Conservation (phyloP, 2,113 vertebrate species). For the Origma solitaria region DNA sequence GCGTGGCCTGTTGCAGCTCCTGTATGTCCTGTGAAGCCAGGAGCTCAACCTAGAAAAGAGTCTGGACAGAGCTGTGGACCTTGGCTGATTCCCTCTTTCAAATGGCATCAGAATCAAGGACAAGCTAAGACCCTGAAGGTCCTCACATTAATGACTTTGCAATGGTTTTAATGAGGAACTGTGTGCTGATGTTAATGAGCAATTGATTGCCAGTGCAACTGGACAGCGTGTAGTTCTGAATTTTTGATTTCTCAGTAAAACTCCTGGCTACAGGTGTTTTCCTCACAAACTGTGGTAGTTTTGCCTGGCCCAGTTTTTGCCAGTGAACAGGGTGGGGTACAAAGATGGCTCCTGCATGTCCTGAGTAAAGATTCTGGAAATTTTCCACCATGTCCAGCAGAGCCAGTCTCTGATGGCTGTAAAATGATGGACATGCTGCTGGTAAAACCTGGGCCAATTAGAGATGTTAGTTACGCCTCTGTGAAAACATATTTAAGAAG, state of each 20-base stretch:
- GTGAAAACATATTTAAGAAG: too few species aligned
- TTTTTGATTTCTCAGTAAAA: not conserved
- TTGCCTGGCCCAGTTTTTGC: too few species aligned
- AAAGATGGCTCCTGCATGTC: too few species aligned
- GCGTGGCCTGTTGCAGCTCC: not conserved
- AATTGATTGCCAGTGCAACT: not conserved
- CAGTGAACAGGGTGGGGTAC: too few species aligned
- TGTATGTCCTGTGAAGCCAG: not conserved
- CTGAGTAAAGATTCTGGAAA: too few species aligned
- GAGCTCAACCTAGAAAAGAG: not conserved
- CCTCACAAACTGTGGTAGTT: too few species aligned
- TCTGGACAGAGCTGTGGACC: not conserved
- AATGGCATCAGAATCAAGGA: not conserved
- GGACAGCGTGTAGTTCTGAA: accelerated
- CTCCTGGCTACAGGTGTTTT: not conserved
- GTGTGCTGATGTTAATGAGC: not conserved
- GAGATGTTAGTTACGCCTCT: too few species aligned
- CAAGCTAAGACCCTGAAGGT: not conserved
- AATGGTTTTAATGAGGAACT: not conserved
- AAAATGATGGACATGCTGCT: too few species aligned
- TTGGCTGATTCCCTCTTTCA: not conserved
- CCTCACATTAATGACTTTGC: not conserved
- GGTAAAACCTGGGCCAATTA: too few species aligned
- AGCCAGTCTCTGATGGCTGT: too few species aligned
- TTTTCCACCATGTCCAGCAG: too few species aligned